A percentile compares a stretch with the other conserved stretches of the same genome.
Conservation (phyloP, 2,797 vertebrate species). For the Cuniculus paca region DNA sequence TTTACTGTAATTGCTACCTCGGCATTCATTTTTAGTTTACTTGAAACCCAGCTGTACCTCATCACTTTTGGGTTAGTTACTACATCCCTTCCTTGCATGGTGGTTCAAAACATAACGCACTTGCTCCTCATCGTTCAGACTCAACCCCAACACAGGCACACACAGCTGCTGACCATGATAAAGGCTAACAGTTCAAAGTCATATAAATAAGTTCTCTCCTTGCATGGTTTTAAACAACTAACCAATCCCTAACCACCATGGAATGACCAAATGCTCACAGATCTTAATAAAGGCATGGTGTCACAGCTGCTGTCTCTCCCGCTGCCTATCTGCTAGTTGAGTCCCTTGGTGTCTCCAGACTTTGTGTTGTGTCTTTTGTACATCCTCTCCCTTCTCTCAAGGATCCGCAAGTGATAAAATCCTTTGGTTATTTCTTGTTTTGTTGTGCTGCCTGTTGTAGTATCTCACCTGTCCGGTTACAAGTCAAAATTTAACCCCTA, state of each 20-base stretch:
- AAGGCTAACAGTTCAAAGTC: background rate
- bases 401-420: background rate
- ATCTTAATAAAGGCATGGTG: background rate
- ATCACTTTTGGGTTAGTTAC: background rate
- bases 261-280: background rate
- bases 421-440: background rate
- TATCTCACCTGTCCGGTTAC: background rate
- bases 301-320: background rate
- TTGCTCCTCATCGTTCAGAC: background rate
- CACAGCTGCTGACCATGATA: background rate
- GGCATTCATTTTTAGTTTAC: background rate
- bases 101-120: background rate
- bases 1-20: background rate
- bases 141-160: background rate
- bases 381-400: background rate
- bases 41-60: background rate
- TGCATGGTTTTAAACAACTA: background rate
- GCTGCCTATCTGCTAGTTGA: background rate
- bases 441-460: background rate
- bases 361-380: background rate
- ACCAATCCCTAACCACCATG: background rate
- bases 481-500: background rate
- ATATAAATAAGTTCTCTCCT: background rate
- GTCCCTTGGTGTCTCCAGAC: background rate
- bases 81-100: background rate